A percentile compares a stretch with the other conserved stretches of the same genome.
Evolutionary conservation across 2,797 vertebrate genomes (phyloP).

Genomic region (Rousettus madagascariensis): DNA sequence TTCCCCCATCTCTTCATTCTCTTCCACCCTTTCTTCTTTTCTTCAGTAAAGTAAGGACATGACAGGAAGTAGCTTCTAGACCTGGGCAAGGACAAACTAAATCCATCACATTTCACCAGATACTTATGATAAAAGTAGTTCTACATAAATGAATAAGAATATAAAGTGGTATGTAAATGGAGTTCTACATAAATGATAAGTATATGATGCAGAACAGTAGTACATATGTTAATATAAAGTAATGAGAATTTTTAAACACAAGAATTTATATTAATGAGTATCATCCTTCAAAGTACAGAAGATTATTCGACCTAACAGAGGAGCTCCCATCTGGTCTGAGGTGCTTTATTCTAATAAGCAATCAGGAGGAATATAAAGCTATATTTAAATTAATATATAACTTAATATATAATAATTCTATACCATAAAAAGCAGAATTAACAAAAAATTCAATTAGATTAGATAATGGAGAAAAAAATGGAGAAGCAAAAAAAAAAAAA

Average conservation of each 20-base stretch:
- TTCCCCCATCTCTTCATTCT: background rate
- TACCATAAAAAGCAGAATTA: slow-evolving; percentile 21
- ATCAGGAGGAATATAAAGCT: background rate
- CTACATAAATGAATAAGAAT: background rate
- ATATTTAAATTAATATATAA: background rate
- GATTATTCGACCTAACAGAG: slow-evolving; percentile 5
- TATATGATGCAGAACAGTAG: background rate
- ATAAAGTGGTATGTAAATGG: background rate
- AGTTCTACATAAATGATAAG: background rate
- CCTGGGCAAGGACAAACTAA: slow-evolving; percentile 9
- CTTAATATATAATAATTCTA: background rate
- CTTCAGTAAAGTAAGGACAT: background rate
- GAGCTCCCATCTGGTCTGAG: background rate
- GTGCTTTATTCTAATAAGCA: slow-evolving; percentile 16
- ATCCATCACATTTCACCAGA: slow-evolving; percentile 16
- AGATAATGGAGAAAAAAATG: background rate
- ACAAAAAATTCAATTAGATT: background rate
- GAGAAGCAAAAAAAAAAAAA: background rate
- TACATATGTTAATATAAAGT: background rate
- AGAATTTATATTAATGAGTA: slow-evolving; percentile 8
- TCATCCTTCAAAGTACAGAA: background rate
- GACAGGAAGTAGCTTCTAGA: slow-evolving; percentile 4
- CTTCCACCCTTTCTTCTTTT: background rate
- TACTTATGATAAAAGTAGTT: background rate
- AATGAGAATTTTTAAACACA: slow-evolving; percentile 24